A percentile compares a stretch with the other conserved stretches of the same genome.
These are phyloP conservation scores for Enteromius fasciolatus DNA, from an alignment of 2,797 vertebrate species.

Conservation along the genomic window DNA sequence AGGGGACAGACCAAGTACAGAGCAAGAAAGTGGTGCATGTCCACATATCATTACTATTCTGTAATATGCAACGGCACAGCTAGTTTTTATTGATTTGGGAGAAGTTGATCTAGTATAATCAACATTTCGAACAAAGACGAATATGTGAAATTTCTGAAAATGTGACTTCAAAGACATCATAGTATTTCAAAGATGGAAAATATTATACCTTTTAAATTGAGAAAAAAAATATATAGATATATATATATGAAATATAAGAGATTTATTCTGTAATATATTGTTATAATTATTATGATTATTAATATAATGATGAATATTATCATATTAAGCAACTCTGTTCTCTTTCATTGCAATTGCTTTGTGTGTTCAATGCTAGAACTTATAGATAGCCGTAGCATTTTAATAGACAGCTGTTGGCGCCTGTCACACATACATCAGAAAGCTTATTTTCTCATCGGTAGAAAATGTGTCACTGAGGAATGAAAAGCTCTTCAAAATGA, in stretches of 20 bases:
- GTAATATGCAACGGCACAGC: conserved; percentile 99
- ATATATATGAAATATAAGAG: conserved; percentile 83
- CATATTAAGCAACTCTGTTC: conserved; percentile 86
- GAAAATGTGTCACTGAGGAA: conserved; percentile 49
- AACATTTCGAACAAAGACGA: conserved; percentile 74
- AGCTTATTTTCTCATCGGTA: conserved; percentile 84
- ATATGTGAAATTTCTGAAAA: conserved; percentile 52
- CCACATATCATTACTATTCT: conserved; percentile 99
- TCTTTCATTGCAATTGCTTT: conserved; percentile 90
- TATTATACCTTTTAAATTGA: conserved; percentile 83
- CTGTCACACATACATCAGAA: conserved; percentile 75
- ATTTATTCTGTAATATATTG: conserved; percentile 99
- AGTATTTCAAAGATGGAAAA: conserved; percentile 93
- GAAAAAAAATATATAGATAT: conserved; percentile 79
- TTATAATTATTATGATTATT: conserved; percentile 75
- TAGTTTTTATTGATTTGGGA: conserved; percentile 90
- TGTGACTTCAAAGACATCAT: conserved; percentile 66
- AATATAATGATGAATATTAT: conserved; percentile 74
- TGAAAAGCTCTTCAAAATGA: conserved; percentile 45
- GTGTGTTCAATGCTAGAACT: conserved; percentile 94
- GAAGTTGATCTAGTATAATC: conserved; percentile 90
- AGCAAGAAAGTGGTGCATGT: conserved; percentile 91
- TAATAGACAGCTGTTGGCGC: conserved; percentile 89
- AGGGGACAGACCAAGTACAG: conserved; percentile 68
- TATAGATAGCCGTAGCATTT: conserved; percentile 91